Percentiles rank a stretch among this genome's conserved stretches.
Evolutionary conservation across 92 coral and sea anemone species (phyloP).

Genomic region (Isaurus tuberculatus): DNA sequence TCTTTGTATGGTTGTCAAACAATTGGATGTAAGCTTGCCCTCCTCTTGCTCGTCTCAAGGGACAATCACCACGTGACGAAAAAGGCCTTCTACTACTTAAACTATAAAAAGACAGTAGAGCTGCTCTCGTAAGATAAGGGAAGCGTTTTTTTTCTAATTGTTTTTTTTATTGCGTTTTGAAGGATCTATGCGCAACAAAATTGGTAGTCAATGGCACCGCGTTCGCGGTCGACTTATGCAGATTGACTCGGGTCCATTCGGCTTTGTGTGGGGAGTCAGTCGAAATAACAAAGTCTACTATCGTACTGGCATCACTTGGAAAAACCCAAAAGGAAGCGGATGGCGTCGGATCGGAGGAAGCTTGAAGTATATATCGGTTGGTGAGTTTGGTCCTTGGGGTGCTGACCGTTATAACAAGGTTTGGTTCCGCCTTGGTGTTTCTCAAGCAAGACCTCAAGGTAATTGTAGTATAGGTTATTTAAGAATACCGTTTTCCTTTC

Average conservation of each 20-base stretch:
- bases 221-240: constrained; percentile 35
- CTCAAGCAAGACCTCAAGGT: not conserved
- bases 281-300: constrained; percentile 26
- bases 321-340: not conserved
- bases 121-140: no score
- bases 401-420: constrained; percentile 28
- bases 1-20: no score
- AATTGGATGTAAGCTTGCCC: no score
- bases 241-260: constrained; percentile 60
- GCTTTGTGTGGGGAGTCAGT: constrained; percentile 56
- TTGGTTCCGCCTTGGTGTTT: constrained; percentile 28
- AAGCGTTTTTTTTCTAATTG: no score
- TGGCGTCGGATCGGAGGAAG: constrained; percentile 15
- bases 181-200: constrained; percentile 21
- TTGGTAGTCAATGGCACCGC: constrained; percentile 45
- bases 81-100: no score
- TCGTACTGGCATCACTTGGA: constrained; percentile 50
- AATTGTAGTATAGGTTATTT: no score
- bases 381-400: constrained; percentile 47
- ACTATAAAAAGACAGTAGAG: no score
- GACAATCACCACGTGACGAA: no score
- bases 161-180: not conserved
- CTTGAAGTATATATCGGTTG: constrained; percentile 19
- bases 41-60: no score
- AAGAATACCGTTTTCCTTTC: no score